These are phyloP conservation scores for Poeciliopsis paucimaculata DNA, from an alignment of 2,797 vertebrate genomes.

Conservation along the genomic window DNA sequence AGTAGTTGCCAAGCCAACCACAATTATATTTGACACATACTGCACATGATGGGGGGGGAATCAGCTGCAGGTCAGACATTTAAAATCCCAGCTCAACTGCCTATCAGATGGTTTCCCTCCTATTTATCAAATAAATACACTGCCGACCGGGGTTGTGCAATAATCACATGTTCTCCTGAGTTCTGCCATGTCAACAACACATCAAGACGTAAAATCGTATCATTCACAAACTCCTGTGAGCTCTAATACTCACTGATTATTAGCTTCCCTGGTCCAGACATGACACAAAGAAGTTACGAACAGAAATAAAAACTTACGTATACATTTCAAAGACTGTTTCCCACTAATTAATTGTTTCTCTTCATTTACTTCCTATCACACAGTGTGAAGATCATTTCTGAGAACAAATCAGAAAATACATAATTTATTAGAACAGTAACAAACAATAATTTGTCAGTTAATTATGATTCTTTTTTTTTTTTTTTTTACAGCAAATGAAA, in stretches of 20 bases:
- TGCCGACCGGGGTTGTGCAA: slow-evolving; percentile 21
- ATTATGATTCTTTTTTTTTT: too few species aligned
- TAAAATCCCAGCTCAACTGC: slow-evolving; percentile 48
- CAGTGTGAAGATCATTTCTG: neutral
- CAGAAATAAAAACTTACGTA: neutral
- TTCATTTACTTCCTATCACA: neutral
- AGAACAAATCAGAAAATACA: neutral
- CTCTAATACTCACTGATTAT: slow-evolving; percentile 30
- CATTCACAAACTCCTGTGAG: slow-evolving; percentile 29
- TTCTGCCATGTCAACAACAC: neutral
- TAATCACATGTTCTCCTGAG: neutral
- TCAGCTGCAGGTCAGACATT: slow-evolving; percentile 41
- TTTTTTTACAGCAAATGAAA: too few species aligned
- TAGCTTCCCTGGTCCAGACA: slow-evolving; percentile 35
- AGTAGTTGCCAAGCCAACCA: slow-evolving; percentile 49
- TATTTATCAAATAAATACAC: slow-evolving; percentile 30
- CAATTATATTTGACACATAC: slow-evolving; percentile 39
- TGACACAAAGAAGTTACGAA: slow-evolving; percentile 21
- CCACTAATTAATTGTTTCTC: neutral
- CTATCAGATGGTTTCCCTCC: slow-evolving; percentile 12
- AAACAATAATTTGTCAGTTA: too few species aligned
- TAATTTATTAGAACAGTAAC: neutral
- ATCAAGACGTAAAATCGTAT: neutral
- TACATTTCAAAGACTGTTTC: neutral
- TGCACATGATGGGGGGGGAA: slow-evolving; percentile 42